phyloP scores from a whole-genome alignment of 2,797 vertebrate species.

The Galagoides demidoff region DNA sequence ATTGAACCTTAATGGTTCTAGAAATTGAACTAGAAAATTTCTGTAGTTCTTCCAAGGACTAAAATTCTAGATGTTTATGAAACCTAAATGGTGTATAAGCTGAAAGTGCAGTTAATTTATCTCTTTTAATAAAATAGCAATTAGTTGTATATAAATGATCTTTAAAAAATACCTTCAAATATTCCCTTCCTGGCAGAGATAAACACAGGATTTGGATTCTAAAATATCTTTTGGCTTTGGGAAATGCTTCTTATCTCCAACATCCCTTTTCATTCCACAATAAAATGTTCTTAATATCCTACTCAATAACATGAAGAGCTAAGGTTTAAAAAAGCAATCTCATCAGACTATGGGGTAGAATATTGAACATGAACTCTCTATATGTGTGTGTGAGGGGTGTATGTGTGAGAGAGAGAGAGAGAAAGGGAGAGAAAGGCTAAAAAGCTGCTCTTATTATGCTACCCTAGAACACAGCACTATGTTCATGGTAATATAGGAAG shows the following conservation, averaged over 20 bases:
- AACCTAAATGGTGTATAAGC: neutral
- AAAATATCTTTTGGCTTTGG: neutral
- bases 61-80: neutral
- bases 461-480: neutral
- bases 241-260: neutral
- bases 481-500: neutral
- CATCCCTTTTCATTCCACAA: neutral
- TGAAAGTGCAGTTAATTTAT: neutral
- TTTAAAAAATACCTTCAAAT: neutral
- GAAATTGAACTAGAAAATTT: neutral
- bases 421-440: neutral
- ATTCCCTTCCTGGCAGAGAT: neutral
- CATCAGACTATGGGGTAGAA: neutral
- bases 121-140: slow-evolving; percentile 18
- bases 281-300: slow-evolving; percentile 34
- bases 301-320: neutral
- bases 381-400: too few relatives aligned
- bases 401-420: neutral
- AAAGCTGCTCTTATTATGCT: neutral
- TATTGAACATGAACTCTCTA: neutral
- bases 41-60: neutral
- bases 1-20: neutral
- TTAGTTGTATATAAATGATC: neutral
- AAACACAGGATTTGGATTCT: slow-evolving; percentile 6
- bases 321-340: neutral